Percentiles rank a stretch among this genome's conserved stretches.
Evolutionary conservation across 2,888 invertebrate species (phyloP).

Genomic region (Sabellastarte sp.): DNA sequence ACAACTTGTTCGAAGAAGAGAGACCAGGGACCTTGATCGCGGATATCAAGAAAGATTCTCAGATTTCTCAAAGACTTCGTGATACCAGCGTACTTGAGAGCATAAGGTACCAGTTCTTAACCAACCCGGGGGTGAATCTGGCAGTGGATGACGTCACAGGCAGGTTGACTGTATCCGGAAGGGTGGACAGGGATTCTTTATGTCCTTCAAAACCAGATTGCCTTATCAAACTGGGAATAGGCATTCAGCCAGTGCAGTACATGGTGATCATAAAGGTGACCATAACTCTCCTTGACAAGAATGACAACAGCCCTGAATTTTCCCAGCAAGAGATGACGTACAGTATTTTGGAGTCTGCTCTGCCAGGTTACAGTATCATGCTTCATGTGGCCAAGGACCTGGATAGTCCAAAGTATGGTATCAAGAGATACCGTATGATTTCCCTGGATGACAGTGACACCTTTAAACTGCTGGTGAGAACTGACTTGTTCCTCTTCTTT

Average conservation of each 20-base stretch:
- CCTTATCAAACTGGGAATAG: background rate
- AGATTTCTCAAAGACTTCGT: background rate
- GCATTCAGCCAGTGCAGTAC: slow-evolving; percentile 1
- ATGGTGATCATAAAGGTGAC: slow-evolving; percentile 8
- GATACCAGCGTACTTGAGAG: background rate
- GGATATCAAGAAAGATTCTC: background rate
- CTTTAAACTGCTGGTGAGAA: too few species aligned
- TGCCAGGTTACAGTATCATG: background rate
- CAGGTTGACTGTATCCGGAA: background rate
- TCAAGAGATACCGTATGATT: background rate
- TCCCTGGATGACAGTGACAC: too few species aligned
- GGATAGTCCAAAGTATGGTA: slow-evolving; percentile 2
- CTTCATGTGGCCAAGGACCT: background rate
- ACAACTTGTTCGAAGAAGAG: too few species aligned
- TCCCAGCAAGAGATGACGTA: background rate
- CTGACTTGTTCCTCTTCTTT: too few species aligned
- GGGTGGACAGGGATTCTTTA: background rate
- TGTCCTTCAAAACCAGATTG: background rate
- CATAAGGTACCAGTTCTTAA: background rate
- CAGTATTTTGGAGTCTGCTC: slow-evolving; percentile 1
- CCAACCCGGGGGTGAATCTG: background rate
- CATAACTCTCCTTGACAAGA: background rate
- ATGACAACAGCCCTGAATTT: slow-evolving; percentile 2
- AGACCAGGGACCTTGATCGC: background rate
- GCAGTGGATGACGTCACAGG: background rate